Evolutionary conservation across 1,140 invertebrate species (phyloP).

Genomic region (Tenebrio molitor): DNA sequence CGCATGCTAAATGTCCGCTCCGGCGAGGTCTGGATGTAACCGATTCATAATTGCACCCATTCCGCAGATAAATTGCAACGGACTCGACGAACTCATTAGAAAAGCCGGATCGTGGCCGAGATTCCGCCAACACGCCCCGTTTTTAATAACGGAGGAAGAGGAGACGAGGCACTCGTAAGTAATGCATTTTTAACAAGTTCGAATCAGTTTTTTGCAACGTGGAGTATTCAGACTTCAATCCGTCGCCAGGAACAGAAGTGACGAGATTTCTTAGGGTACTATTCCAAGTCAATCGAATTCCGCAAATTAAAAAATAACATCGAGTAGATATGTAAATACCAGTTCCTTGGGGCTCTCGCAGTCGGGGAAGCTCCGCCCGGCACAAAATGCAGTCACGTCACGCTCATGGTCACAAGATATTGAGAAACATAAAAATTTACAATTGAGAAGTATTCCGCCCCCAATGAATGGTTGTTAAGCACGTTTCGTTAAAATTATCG

Average conservation of each 20-base stretch:
- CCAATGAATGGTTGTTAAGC: no score
- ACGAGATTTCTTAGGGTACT: no score
- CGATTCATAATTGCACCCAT: conserved; percentile 36
- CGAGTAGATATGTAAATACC: no score
- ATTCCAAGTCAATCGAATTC: conserved; percentile 17
- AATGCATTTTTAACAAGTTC: conserved; percentile 36
- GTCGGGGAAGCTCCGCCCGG: no score
- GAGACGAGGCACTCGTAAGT: conserved; percentile 18
- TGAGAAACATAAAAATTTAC: no score
- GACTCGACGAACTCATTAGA: conserved; percentile 5
- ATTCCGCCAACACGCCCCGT: background rate
- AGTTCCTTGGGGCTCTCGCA: no score
- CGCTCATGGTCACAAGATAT: no score
- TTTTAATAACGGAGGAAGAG: conserved; percentile 35
- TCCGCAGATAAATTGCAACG: conserved; percentile 39
- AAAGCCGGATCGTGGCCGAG: background rate
- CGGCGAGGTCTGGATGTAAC: conserved; percentile 12
- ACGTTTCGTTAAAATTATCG: no score
- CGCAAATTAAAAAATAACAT: conserved; percentile 27
- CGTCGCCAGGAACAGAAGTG: no score
- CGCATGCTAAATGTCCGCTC: conserved; percentile 25
- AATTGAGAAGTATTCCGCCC: no score
- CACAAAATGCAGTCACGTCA: no score
- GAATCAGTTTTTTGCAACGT: conserved; percentile 1
- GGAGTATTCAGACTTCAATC: background rate